phyloP scores from a whole-genome alignment of 2,113 vertebrate species.

The Anthoscopus minutus region DNA sequence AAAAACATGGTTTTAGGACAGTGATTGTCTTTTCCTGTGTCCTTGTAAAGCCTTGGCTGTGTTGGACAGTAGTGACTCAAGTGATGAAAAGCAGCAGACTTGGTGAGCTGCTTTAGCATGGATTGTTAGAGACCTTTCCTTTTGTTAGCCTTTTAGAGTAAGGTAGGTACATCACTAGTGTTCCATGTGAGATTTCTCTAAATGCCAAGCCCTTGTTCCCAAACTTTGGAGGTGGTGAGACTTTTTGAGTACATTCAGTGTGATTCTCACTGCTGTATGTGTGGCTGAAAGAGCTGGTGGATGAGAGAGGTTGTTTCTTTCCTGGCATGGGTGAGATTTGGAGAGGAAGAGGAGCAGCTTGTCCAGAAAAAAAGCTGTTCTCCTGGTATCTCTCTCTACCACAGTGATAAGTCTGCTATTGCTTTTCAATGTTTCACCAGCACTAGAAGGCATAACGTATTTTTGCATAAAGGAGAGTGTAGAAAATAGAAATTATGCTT shows the following conservation, averaged over 20 bases:
- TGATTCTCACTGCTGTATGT: background rate
- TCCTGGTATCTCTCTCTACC: background rate
- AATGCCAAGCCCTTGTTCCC: background rate
- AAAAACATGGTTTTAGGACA: background rate
- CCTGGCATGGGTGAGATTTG: background rate
- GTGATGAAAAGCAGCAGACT: background rate
- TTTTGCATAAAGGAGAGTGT: background rate
- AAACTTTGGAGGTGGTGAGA: background rate
- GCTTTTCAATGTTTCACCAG: background rate
- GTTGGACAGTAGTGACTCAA: background rate
- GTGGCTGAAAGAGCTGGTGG: background rate
- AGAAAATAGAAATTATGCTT: background rate
- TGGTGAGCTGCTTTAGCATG: background rate
- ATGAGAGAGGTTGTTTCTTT: background rate
- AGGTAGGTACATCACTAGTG: background rate
- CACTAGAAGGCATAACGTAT: background rate
- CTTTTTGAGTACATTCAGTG: background rate
- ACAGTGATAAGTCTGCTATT: background rate
- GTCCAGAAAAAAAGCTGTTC: background rate
- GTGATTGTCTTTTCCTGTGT: background rate
- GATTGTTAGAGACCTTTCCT: background rate
- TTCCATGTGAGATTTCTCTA: background rate
- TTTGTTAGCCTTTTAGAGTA: background rate
- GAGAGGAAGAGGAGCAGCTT: background rate
- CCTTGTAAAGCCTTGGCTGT: background rate